These are phyloP conservation scores for Clarias laeviceps DNA, from an alignment of 2,797 vertebrate genomes.

Conservation along the genomic window DNA sequence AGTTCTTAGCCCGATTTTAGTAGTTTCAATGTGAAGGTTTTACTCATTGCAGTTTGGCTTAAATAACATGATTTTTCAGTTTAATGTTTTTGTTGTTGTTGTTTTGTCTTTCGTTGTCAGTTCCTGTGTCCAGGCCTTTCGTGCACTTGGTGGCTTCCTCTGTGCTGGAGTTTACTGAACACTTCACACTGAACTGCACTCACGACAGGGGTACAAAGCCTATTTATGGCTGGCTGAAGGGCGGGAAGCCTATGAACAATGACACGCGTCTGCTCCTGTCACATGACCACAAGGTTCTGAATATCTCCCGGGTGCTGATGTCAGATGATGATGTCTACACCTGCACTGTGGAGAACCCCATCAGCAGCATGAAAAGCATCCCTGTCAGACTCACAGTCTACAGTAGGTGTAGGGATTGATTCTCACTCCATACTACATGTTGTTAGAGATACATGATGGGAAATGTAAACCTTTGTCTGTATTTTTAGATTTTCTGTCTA, in stretches of 20 bases:
- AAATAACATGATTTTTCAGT: no score
- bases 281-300: conserved; percentile 90
- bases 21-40: no score
- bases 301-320: conserved; percentile 88
- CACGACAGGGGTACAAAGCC: conserved; percentile 94
- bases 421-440: background rate
- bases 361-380: conserved; percentile 87
- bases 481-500: background rate
- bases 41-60: no score
- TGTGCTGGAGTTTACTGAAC: conserved; percentile 91
- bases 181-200: conserved; percentile 90
- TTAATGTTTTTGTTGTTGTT: background rate
- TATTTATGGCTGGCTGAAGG: conserved; percentile 91
- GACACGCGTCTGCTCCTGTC: conserved; percentile 91
- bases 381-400: conserved; percentile 92
- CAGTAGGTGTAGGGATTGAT: conserved; percentile 77
- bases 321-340: conserved; percentile 90
- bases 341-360: conserved; percentile 91
- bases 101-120: conserved; percentile 65
- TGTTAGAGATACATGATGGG: background rate
- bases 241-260: conserved; percentile 84
- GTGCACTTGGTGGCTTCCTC: conserved; percentile 90
- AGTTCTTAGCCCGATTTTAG: no score
- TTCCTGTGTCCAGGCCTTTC: conserved; percentile 90
- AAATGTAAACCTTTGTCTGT: background rate